These are phyloP conservation scores for Syrrhaptes paradoxus DNA, from an alignment of 2,113 vertebrate species.

Conservation along the genomic window DNA sequence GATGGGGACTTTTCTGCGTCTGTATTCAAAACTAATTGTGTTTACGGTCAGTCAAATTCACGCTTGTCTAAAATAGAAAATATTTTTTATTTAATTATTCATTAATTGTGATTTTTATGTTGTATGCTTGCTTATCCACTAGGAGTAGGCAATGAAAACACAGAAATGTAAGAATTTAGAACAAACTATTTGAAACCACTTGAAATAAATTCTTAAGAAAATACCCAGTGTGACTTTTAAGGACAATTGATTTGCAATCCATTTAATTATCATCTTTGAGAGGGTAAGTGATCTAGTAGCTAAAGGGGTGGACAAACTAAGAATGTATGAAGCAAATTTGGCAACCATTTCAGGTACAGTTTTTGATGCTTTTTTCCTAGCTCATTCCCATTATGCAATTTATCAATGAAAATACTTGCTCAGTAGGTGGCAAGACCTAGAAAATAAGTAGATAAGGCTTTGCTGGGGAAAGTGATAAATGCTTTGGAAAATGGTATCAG, in stretches of 20 bases:
- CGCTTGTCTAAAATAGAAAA: neutral
- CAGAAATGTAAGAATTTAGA: neutral
- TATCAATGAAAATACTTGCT: neutral
- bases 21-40: neutral
- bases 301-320: neutral
- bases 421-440: neutral
- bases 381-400: neutral
- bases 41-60: neutral
- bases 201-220: neutral
- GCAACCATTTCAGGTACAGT: neutral
- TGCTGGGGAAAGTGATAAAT: neutral
- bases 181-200: neutral
- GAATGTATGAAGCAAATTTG: neutral
- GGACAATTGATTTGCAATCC: neutral
- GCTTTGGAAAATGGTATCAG: neutral
- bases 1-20: neutral
- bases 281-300: neutral
- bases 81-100: neutral
- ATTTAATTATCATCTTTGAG: neutral
- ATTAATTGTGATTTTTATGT: neutral
- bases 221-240: neutral
- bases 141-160: neutral
- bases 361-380: neutral
- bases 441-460: neutral
- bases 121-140: neutral